phyloP scores from a whole-genome alignment of 2,797 vertebrate genomes.

The Sebastes oblongus region DNA sequence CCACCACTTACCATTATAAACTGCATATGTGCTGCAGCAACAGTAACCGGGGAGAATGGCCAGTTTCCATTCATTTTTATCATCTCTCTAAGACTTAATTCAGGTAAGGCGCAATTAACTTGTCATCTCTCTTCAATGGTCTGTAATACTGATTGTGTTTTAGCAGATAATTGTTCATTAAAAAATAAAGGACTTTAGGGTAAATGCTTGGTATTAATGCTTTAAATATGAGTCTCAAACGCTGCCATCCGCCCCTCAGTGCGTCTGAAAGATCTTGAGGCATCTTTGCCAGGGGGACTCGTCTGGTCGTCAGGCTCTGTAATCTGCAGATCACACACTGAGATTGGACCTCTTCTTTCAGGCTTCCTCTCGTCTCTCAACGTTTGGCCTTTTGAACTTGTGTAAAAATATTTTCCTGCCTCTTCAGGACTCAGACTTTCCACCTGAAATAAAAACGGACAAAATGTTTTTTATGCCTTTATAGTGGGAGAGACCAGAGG shows the following conservation, averaged over 20 bases:
- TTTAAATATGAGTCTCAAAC: slow-evolving; percentile 67
- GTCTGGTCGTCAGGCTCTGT: slow-evolving; percentile 57
- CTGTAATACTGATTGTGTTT: background rate
- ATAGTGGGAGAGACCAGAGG: background rate
- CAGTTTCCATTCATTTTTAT: no score
- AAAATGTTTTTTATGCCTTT: background rate
- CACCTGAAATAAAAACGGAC: slow-evolving; percentile 58
- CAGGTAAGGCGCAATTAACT: background rate
- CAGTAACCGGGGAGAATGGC: no score
- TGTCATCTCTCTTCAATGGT: background rate
- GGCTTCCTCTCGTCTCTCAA: slow-evolving; percentile 15
- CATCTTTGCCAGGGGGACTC: slow-evolving; percentile 13
- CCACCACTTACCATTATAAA: no score
- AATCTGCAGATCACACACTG: slow-evolving; percentile 63
- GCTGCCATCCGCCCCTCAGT: slow-evolving; percentile 26
- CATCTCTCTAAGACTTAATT: no score
- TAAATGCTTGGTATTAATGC: background rate
- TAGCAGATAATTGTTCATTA: background rate
- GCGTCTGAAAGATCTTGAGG: slow-evolving; percentile 30
- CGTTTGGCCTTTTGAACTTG: slow-evolving; percentile 10
- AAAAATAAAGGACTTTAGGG: background rate
- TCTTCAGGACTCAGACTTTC: background rate
- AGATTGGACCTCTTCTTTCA: slow-evolving; percentile 27
- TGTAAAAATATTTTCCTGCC: slow-evolving; percentile 1
- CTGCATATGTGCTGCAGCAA: no score